Conservation (phyloP, 2,797 vertebrate genomes). For the Xenops minutus region DNA sequence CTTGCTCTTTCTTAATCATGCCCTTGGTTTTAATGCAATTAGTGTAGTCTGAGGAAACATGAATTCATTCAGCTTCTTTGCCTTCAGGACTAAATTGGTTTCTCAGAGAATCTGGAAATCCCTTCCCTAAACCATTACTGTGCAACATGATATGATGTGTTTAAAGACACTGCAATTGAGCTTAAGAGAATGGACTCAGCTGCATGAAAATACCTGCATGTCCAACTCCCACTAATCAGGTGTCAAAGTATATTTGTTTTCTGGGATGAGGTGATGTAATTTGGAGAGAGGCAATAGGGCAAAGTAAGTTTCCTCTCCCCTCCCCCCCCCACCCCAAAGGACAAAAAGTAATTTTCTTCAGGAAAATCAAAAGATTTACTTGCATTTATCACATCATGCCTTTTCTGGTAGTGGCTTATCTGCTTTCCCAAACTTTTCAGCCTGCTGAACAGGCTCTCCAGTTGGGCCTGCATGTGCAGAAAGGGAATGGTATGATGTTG, state of each 20-base stretch:
- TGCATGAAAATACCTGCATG: neutral
- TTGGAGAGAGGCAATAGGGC: neutral
- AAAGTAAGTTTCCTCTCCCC: neutral
- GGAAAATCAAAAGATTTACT: neutral
- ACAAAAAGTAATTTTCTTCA: neutral
- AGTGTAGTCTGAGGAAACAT: neutral
- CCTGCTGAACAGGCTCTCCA: neutral
- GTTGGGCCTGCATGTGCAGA: neutral
- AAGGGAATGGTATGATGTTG: neutral
- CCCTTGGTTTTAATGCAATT: neutral
- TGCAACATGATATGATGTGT: neutral
- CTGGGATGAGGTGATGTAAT: neutral
- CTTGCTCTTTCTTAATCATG: neutral
- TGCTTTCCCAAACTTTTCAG: neutral
- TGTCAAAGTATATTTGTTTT: neutral
- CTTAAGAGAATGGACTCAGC: neutral
- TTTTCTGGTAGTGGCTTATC: neutral
- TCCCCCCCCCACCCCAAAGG: neutral
- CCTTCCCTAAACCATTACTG: neutral
- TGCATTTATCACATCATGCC: neutral
- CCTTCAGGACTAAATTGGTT: constrained; percentile 54
- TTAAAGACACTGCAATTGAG: neutral
- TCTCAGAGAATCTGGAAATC: constrained; percentile 54
- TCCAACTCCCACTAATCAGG: neutral
- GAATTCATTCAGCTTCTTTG: constrained; percentile 15